phyloP scores from a whole-genome alignment of 2,797 vertebrate genomes.

The Spondyliosoma cantharus region DNA sequence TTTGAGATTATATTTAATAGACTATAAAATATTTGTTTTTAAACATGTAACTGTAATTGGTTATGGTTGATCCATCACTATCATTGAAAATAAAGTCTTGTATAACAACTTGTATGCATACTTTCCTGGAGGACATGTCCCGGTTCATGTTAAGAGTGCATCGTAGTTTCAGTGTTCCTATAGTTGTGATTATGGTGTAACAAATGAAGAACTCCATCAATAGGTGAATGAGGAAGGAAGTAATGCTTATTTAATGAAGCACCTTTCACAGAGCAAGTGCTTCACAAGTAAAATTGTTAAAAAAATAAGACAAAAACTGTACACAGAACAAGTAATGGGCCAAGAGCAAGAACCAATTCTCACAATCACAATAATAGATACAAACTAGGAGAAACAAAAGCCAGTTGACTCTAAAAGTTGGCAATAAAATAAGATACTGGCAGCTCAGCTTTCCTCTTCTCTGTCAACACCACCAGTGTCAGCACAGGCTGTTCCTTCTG shows the following conservation, averaged over 20 bases:
- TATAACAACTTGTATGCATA: not conserved
- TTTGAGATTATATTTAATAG: not conserved
- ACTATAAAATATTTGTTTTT: not conserved
- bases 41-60: not conserved
- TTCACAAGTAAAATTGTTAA: no score
- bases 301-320: no score
- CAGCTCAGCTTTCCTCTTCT: not conserved
- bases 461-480: not conserved
- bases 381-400: no score
- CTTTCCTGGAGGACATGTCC: not conserved
- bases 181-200: not conserved
- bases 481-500: not conserved
- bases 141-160: not conserved
- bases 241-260: no score
- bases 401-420: not conserved
- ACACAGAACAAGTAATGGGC: no score
- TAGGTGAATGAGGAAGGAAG: not conserved
- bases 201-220: not conserved
- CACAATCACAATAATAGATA: no score
- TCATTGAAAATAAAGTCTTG: not conserved
- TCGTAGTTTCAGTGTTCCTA: not conserved
- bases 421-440: not conserved
- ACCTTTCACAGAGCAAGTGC: no score
- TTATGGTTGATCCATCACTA: not conserved
- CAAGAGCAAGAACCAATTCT: no score